These are phyloP conservation scores for Melanargia galathea DNA, from an alignment of 2,888 invertebrate species.

Conservation along the genomic window DNA sequence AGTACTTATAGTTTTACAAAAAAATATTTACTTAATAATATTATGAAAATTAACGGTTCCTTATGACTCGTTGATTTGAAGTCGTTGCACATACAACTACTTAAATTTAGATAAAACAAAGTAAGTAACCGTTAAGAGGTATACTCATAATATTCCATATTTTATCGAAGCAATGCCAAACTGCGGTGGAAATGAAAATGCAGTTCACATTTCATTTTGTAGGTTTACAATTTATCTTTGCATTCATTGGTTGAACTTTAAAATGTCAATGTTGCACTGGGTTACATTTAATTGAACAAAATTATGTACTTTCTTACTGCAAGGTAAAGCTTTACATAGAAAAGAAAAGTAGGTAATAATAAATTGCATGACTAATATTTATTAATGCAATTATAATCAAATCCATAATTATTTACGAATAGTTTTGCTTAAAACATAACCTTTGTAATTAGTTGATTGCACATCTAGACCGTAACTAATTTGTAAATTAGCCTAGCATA, in stretches of 20 bases:
- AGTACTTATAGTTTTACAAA: too few species aligned
- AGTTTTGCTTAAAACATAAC: not conserved
- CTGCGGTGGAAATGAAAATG: not conserved
- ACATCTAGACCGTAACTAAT: constrained; percentile 1
- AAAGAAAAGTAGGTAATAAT: not conserved
- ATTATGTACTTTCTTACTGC: not conserved
- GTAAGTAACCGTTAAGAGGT: too few species aligned
- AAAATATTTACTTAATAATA: too few species aligned
- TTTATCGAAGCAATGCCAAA: not conserved
- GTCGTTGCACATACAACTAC: too few species aligned
- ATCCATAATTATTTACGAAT: not conserved
- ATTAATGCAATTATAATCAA: too few species aligned
- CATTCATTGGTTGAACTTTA: not conserved
- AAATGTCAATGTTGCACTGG: constrained; percentile 13
- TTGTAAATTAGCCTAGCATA: not conserved
- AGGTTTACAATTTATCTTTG: not conserved
- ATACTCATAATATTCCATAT: not conserved
- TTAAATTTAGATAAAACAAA: too few species aligned
- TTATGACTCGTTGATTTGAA: too few species aligned
- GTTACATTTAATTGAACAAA: not conserved
- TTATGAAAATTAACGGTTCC: too few species aligned
- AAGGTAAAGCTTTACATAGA: not conserved
- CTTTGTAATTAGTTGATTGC: not conserved
- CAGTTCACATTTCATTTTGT: not conserved
- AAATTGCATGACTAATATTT: not conserved